Base-by-base conservation (phyloP, 2,888 invertebrate species). In the Phragmatobia fuliginosa region DNA sequence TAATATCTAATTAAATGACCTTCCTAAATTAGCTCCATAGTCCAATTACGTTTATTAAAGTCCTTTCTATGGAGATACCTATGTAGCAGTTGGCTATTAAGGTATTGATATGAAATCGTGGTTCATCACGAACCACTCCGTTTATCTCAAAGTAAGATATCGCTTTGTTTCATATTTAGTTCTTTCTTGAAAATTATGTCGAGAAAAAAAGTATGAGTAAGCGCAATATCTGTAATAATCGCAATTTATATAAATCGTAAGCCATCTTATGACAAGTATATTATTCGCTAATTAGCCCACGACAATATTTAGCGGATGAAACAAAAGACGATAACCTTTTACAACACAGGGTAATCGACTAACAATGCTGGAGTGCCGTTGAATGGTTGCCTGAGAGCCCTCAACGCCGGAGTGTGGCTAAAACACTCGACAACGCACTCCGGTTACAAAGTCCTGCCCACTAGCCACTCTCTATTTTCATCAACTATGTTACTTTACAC, bases 341-440 rank as follows among this genome's bases (percentile, higher is more conserved):
- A 80, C 80, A 82, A 82, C 68, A 75, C 66, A 68, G 71, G 70
- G 75, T 80, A 83, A 87, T 86, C 82, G 83, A 73, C 80, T 85
- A 87, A 85, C 86, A 84, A 77, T 72, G 78, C 68, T 80, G 72
- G 70, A 85, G 87, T 71, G 77, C 65, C 72, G 72, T 80, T 75
- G 76, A 75, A 62, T 67, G 66, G 62, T 68, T 67, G 69, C 75
- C 41, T 73, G 73, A 82, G 81, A 76, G 76, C 79, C 67, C 87
- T 85, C 71, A 49, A 77, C 60, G 62, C 68, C 64, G 14, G 73
- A 82, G 82, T 80, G 81, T 80, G 79, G 79, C 81, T 78, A 78
- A 82, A 82, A 82, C 83, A 81, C 81, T 81, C 74, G 69, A 74
- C 63, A 49, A 62, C 68, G 64, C 73, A 67, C 75, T 82, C 77